These are phyloP conservation scores for cattle (Bos taurus) DNA, from an alignment of 2,113 vertebrate species.

Conservation along the genomic window ARS-UCD2.0 NC_037337.1:10043501-10044000, in stretches of 20 bases:
- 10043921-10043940: not conserved
- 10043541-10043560: not conserved
- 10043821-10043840: not conserved
- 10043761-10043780: not conserved
- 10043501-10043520: not conserved
- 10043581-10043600: not conserved
- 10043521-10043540: not conserved
- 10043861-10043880: not conserved
- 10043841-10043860: not conserved
- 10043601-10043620: not conserved
- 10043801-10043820: not conserved
- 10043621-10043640: not conserved
- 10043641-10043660: not conserved
- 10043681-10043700: not conserved
- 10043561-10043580: not conserved
- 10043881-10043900: not conserved
- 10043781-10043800: not conserved
- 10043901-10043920: not conserved
- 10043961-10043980: not conserved
- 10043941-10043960: not conserved
- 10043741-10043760: not conserved
- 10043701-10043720: not conserved
- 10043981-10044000: not conserved
- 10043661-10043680: not conserved
- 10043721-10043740: accelerated